These are phyloP conservation scores for Drosophila pseudotakahashii DNA, from an alignment of 2,888 invertebrate species.

Conservation along the genomic window DNA sequence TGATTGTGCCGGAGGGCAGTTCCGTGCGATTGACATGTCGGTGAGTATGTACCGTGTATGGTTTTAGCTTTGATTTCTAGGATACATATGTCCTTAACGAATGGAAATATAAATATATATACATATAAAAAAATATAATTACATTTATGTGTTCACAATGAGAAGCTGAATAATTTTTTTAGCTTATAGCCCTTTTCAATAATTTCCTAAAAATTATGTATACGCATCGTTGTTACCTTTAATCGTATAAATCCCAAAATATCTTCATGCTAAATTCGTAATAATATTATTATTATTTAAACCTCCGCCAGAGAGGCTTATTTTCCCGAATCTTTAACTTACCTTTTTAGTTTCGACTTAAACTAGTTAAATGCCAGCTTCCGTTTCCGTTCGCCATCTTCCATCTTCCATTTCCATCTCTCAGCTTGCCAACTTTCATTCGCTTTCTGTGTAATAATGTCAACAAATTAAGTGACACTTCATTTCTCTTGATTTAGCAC, in stretches of 20 bases:
- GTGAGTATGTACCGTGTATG: constrained; percentile 68
- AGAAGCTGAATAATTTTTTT: too few species aligned
- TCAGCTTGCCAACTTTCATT: background rate
- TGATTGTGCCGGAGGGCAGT: constrained; percentile 94
- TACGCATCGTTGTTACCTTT: too few species aligned
- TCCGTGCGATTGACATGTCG: constrained; percentile 88
- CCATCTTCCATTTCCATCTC: background rate
- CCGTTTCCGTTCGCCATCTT: background rate
- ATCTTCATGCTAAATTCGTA: too few species aligned
- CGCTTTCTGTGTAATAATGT: constrained; percentile 73
- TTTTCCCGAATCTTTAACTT: constrained; percentile 1
- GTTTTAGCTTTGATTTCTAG: background rate
- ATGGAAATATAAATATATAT: too few species aligned
- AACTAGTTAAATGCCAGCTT: constrained; percentile 10
- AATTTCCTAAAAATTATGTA: too few species aligned
- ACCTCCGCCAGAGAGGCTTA: background rate
- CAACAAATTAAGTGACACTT: constrained; percentile 84
- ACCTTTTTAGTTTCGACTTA: constrained; percentile 2
- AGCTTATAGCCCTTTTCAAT: too few species aligned
- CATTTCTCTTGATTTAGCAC: constrained; percentile 83
- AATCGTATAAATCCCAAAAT: too few species aligned
- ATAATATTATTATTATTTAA: too few species aligned
- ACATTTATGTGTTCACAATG: too few species aligned
- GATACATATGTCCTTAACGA: too few species aligned
- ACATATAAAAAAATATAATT: too few species aligned